Base-by-base conservation (phyloP, 2,113 vertebrate genomes). In the Pachyramphus minor region DNA sequence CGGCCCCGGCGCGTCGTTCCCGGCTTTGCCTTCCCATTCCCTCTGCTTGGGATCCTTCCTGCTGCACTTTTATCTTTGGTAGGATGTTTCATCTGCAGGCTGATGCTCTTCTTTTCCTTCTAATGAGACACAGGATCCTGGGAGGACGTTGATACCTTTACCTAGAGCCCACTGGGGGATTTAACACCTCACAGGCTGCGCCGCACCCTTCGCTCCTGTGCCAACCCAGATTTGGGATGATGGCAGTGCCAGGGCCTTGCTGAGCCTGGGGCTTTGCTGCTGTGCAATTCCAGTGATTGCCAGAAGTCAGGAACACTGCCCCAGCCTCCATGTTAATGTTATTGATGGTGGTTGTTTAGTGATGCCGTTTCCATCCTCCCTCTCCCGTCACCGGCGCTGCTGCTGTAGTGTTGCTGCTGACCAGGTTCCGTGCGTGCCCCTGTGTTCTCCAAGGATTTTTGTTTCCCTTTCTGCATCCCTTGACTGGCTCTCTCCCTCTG, bases 101-200 rank as follows among this genome's bases (percentile, higher is more conserved):
- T 64, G 89, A 76, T 62, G 68, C 20, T 2, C 93, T 96, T 67
- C 91, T 90, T 84, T 75, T 81, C 58, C 94, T 71, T 60, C 94
- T 89, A 89, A 90, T 91, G 77, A 96, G 93, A 84, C 15, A 73
- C 86, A 78, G 94, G 93, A 69, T 96, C 96, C 95, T 67, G 68
- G 90, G 93, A 90, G 94, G 83, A 44, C 20, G 28, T 91, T 91
- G 84, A 52, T 67, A 41, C 95, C 95, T 97, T 93, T 49, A 77
- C 84, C 93, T 74, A 89, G 79, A 95, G 94, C 86, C 95, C 42
- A 14, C 77, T 69, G 91, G 62, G 89, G 92, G 71, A 68, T 97
- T 96, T 91, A 77, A 76, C 55, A 37, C 72, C 31, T 3, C 90
- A 33, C 85, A 89, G 90, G 90, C 73, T 14, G 9, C 33, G 39